These are phyloP conservation scores for Diadema setosum DNA, from an alignment of 35 echinoderm and acorn worm species.

Conservation along the genomic window DNA sequence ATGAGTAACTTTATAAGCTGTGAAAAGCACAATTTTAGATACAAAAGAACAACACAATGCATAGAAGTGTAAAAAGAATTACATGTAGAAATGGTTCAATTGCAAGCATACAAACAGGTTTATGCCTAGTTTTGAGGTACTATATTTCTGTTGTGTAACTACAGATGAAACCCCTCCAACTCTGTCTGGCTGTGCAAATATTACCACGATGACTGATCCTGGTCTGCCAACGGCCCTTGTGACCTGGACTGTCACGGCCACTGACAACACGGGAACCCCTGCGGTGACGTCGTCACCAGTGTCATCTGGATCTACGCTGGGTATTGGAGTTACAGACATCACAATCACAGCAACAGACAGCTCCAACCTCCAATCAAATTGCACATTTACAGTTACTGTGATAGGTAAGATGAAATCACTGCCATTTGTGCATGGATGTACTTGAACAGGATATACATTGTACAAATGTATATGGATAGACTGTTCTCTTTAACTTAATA, in stretches of 20 bases:
- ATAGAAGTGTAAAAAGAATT: no score
- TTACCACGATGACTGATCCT: not conserved
- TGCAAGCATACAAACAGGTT: no score
- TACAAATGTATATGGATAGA: not conserved
- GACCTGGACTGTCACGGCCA: not conserved
- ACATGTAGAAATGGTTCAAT: no score
- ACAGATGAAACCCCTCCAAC: not conserved
- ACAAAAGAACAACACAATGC: no score
- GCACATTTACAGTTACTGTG: not conserved
- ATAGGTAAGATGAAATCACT: not conserved
- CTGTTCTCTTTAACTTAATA: no score
- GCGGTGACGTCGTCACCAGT: not conserved
- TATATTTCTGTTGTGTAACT: not conserved
- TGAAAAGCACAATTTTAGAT: no score
- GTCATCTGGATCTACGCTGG: not conserved
- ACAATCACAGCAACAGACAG: not conserved
- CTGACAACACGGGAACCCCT: conserved; percentile 23
- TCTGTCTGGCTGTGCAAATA: not conserved
- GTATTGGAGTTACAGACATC: conserved; percentile 21
- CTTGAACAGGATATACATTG: not conserved
- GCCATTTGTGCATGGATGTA: not conserved
- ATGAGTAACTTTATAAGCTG: no score
- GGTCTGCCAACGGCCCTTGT: not conserved
- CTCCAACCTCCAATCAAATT: not conserved
- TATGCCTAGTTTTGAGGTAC: not conserved